These are phyloP conservation scores for Corythornis madagascariensis DNA, from an alignment of 2,113 vertebrate species.

Conservation along the genomic window DNA sequence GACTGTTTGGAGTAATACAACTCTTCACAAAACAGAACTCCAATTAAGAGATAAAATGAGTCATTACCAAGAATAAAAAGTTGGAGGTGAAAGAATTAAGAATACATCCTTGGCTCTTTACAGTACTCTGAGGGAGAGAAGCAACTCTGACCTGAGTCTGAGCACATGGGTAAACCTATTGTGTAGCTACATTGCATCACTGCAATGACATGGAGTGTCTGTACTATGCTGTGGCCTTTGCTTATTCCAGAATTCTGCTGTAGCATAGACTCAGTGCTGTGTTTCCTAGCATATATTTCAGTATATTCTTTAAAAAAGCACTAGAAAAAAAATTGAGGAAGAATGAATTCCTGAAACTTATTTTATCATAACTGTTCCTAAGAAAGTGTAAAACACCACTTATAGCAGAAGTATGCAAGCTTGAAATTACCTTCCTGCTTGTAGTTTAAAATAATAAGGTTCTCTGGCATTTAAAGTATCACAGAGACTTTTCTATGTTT, in stretches of 20 bases:
- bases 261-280: neutral
- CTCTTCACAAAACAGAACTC: neutral
- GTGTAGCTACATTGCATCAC: neutral
- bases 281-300: conserved; percentile 46
- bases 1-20: neutral
- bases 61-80: neutral
- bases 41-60: neutral
- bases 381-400: neutral
- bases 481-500: neutral
- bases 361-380: neutral
- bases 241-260: neutral
- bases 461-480: neutral
- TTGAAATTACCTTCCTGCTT: neutral
- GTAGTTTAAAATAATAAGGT: neutral
- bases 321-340: neutral
- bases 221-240: neutral
- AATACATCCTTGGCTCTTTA: neutral
- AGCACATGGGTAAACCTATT: neutral
- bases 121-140: neutral
- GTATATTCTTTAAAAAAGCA: neutral
- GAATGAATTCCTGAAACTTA: neutral
- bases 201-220: neutral
- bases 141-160: neutral
- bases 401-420: neutral
- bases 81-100: neutral